Evolutionary conservation across 1,140 invertebrate genomes (phyloP), one percentile per base, ranked within the genome.

Genomic region (Eurosta solidaginis): DNA sequence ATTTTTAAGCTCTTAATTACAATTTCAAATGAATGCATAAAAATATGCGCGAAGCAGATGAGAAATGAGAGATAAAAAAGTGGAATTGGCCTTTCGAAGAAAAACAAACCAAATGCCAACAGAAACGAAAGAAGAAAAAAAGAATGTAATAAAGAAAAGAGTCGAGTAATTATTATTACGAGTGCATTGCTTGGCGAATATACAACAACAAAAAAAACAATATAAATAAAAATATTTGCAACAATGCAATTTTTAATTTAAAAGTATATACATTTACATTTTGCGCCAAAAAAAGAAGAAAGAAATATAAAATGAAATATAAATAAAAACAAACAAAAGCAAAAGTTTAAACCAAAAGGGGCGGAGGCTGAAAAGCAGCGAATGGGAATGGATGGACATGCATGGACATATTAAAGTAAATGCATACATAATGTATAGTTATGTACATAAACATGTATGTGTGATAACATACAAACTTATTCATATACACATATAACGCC

Each of bases 191-290:
- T 68, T 68, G 36, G n/a, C n/a, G n/a, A n/a, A 2, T 68, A n/a
- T 36, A 20, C 29, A 40, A 17, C 27, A 36, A 40, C 40, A 36
- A 29, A 9, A 36, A n/a, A 68, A 68, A 68, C n/a, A n/a, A n/a
- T n/a, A n/a, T n/a, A 68, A 40, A 52, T 42, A 68, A 20, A 68
- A 68, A 68, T 68, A 68, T 68, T 68, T 68, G 33, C 59, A 36
- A 68, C 59, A 68, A 68, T 68, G 59, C 59, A 68, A 68, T 40
- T 68, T 68, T 68, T 68, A 68, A 68, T 68, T 68, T 68, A 42
- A 68, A 68, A 40, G 59, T 36, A 22, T 36, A 68, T 10, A 68
- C 59, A 40, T n/a, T 29, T 36, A 36, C 33, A 59, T 59, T 68
- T 22, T 7, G 59, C 33, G 59, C 59, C 59, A 68, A 68, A 68